These are phyloP conservation scores for Notospermus geniculatus DNA, from an alignment of 1,140 invertebrate species.

Conservation along the genomic window DNA sequence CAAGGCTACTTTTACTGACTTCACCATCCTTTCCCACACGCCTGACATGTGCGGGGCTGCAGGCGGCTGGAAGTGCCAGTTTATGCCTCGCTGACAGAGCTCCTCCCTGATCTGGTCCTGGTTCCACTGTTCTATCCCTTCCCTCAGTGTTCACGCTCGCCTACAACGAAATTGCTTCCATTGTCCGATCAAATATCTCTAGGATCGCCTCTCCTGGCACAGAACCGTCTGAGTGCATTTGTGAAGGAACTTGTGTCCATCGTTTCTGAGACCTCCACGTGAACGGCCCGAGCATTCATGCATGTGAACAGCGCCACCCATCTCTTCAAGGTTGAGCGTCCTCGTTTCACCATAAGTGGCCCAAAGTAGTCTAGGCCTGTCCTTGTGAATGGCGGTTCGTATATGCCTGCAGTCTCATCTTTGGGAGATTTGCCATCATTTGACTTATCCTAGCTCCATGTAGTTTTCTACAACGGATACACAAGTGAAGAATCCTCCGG, in stretches of 20 bases:
- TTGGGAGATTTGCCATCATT: constrained; percentile 29
- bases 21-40: constrained; percentile 23
- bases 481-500: constrained; percentile 19
- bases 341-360: constrained; percentile 17
- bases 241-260: constrained; percentile 9
- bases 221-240: constrained; percentile 13
- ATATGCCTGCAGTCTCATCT: constrained; percentile 19
- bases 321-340: not conserved
- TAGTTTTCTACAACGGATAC: constrained; percentile 22
- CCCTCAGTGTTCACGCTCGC: not conserved
- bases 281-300: constrained; percentile 17
- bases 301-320: constrained; percentile 20
- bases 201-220: constrained; percentile 15
- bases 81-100: no score
- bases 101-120: not conserved
- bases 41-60: constrained; percentile 10
- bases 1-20: constrained; percentile 10
- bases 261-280: constrained; percentile 15
- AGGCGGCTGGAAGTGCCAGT: constrained; percentile 17
- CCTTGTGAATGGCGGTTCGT: constrained; percentile 24
- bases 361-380: constrained; percentile 28
- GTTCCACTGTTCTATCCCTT: constrained; percentile 8
- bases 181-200: constrained; percentile 10
- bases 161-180: constrained; percentile 27
- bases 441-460: constrained; percentile 13